Conservation (phyloP, 2,888 invertebrate genomes). For the Andricus curvator region DNA sequence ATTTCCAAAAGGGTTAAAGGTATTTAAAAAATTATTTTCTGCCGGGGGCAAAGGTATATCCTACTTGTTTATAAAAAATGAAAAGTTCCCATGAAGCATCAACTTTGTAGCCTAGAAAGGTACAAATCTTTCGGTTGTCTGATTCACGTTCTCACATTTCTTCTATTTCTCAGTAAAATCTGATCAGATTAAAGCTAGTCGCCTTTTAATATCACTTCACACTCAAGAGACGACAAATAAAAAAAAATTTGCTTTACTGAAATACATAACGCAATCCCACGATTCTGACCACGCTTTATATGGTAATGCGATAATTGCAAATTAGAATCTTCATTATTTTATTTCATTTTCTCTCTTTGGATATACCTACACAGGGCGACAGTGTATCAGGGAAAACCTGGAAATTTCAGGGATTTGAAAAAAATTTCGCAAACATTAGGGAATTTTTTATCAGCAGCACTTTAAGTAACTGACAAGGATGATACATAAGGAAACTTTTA, state of each 20-base stretch:
- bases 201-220: not conserved
- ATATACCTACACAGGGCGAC: too few relatives aligned
- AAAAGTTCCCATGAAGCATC: too few relatives aligned
- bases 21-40: too few relatives aligned
- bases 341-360: not conserved
- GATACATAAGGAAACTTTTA: too few relatives aligned
- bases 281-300: not conserved
- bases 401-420: too few relatives aligned
- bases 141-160: not conserved
- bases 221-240: conserved; percentile 2
- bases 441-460: too few relatives aligned
- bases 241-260: not conserved
- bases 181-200: not conserved
- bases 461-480: too few relatives aligned
- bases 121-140: not conserved
- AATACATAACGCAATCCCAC: conserved; percentile 3
- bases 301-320: not conserved
- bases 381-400: too few relatives aligned
- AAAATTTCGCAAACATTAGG: too few relatives aligned
- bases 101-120: not conserved
- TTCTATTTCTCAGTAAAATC: not conserved
- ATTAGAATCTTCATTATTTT: not conserved
- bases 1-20: too few relatives aligned
- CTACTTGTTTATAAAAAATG: too few relatives aligned
- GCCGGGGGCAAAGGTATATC: too few relatives aligned